Evolutionary conservation across 2,113 vertebrate genomes (phyloP).

Genomic region (Cyprinodon variegatus): DNA sequence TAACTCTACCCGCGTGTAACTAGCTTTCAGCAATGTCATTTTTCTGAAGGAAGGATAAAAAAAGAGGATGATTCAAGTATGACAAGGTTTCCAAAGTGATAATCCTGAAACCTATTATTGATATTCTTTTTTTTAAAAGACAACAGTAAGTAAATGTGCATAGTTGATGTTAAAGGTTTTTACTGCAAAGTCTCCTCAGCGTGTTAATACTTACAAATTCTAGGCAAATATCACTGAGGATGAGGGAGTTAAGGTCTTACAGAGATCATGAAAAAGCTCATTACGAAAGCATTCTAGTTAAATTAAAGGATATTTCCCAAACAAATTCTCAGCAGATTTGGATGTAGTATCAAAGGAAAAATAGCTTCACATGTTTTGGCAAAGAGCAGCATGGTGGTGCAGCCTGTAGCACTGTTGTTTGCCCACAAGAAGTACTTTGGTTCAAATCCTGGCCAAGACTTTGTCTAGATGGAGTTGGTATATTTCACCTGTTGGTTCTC

Average conservation of each 20-base stretch:
- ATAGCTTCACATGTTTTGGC: no score
- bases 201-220: no score
- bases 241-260: neutral
- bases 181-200: no score
- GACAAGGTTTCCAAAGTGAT: neutral
- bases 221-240: neutral
- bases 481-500: no score
- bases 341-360: no score
- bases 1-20: neutral
- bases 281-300: neutral
- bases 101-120: neutral
- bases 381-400: no score
- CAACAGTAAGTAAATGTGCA: neutral
- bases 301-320: neutral
- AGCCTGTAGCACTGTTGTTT: no score
- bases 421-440: no score
- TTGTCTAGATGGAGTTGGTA: no score
- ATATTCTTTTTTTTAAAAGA: neutral
- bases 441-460: no score
- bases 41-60: no score
- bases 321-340: neutral
- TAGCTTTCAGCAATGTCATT: neutral
- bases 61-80: neutral
- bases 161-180: neutral
- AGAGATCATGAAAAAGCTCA: neutral